These are phyloP conservation scores for Dromiciops gliroides DNA, from an alignment of 2,113 vertebrate species.

Conservation along the genomic window DNA sequence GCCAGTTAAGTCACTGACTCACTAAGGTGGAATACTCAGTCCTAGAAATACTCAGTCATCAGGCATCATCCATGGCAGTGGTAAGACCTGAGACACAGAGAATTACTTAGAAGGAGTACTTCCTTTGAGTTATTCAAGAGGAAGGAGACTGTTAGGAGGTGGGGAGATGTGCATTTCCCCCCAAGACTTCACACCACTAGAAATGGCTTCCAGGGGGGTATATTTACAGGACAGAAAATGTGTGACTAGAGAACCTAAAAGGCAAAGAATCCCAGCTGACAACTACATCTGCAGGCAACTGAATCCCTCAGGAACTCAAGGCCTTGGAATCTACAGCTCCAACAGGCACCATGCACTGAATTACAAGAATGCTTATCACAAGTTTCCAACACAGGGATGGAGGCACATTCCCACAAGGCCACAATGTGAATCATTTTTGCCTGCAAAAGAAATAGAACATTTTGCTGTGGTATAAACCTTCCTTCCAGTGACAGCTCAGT, in stretches of 20 bases:
- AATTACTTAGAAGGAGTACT: not conserved
- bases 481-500: not conserved
- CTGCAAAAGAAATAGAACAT: not conserved
- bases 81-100: not conserved
- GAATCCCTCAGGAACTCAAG: not conserved
- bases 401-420: not conserved
- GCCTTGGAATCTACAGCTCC: fast-evolving
- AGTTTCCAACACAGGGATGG: too few species aligned
- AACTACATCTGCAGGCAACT: fast-evolving
- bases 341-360: not conserved
- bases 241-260: not conserved
- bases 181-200: not conserved
- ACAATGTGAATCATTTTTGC: not conserved
- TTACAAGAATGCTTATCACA: fast-evolving
- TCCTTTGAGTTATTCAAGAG: too few species aligned
- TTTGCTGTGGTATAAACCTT: not conserved
- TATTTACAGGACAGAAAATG: not conserved
- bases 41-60: not conserved
- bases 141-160: not conserved
- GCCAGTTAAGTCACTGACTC: not conserved
- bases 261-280: not conserved
- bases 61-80: not conserved
- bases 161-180: not conserved
- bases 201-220: not conserved
- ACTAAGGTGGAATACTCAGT: not conserved